phyloP scores from a whole-genome alignment of 2,113 vertebrate genomes.

The Cardinalis cardinalis region DNA sequence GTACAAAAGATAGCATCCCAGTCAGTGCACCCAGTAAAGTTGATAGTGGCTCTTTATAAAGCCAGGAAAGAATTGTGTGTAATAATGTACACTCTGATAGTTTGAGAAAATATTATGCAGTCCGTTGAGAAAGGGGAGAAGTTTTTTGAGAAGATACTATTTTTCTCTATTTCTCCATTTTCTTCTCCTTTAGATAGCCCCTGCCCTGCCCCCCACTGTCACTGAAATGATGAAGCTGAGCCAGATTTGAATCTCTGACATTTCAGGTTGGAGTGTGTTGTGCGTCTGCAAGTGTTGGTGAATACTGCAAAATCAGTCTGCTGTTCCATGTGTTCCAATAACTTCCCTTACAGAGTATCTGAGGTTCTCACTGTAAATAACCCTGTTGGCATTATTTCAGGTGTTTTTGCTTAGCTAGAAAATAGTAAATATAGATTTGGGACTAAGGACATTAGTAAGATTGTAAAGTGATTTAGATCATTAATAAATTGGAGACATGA shows the following conservation, averaged over 20 bases:
- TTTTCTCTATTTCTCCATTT: background rate
- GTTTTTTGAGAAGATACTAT: background rate
- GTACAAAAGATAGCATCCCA: background rate
- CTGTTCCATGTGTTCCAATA: background rate
- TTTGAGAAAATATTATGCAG: background rate
- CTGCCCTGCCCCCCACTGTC: background rate
- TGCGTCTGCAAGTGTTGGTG: background rate
- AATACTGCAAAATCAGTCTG: background rate
- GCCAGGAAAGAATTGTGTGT: background rate
- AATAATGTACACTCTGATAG: background rate
- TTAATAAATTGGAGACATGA: background rate
- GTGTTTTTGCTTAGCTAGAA: background rate
- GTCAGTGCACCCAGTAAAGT: background rate
- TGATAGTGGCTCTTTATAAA: background rate
- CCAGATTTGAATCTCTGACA: background rate
- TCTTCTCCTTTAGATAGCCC: background rate
- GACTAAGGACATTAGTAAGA: background rate
- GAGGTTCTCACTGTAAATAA: background rate
- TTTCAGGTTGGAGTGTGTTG: background rate
- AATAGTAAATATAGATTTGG: background rate
- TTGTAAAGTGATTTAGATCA: background rate
- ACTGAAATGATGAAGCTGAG: background rate
- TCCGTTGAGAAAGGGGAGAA: background rate
- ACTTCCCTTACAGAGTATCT: background rate
- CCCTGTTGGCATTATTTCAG: background rate